These are phyloP conservation scores for Drosophila rellima DNA, from an alignment of 2,888 invertebrate genomes.

Conservation along the genomic window DNA sequence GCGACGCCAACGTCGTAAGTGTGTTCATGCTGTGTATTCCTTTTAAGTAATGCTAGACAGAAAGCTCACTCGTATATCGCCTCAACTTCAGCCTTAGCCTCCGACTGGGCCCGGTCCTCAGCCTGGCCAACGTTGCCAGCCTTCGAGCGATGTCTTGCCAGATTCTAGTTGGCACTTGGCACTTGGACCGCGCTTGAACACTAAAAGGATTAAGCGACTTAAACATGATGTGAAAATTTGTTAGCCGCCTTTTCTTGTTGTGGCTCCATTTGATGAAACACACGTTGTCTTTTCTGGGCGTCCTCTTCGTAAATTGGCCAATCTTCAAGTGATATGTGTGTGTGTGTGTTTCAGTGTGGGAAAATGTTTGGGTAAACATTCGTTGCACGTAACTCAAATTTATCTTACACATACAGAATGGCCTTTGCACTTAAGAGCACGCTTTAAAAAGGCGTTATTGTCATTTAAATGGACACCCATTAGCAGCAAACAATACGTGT, in stretches of 20 bases:
- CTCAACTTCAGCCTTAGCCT: background rate
- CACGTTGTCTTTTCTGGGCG: constrained; percentile 36
- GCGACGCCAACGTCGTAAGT: constrained; percentile 35
- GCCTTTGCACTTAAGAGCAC: constrained; percentile 37
- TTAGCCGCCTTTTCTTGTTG: constrained; percentile 63
- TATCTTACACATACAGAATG: constrained; percentile 51
- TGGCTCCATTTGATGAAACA: constrained; percentile 36
- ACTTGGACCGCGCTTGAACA: constrained; percentile 69
- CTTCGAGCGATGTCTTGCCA: constrained; percentile 24
- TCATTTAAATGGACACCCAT: constrained; percentile 50
- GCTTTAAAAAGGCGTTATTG: constrained; percentile 44
- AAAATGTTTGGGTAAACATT: constrained; percentile 19
- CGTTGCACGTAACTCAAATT: constrained; percentile 71
- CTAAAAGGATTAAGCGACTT: constrained; percentile 81
- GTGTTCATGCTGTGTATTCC: constrained; percentile 42
- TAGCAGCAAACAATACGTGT: constrained; percentile 50
- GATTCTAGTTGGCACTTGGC: constrained; percentile 63
- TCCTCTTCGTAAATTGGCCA: constrained; percentile 57
- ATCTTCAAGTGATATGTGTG: constrained; percentile 32
- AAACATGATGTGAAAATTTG: constrained; percentile 77
- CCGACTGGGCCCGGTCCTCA: background rate
- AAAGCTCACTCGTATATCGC: constrained; percentile 22
- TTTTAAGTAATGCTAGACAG: constrained; percentile 66
- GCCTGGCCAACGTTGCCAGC: background rate
- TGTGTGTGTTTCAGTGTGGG: constrained; percentile 13